These are phyloP conservation scores for Numenius arquata DNA, from an alignment of 2,113 vertebrate genomes.

Conservation along the genomic window DNA sequence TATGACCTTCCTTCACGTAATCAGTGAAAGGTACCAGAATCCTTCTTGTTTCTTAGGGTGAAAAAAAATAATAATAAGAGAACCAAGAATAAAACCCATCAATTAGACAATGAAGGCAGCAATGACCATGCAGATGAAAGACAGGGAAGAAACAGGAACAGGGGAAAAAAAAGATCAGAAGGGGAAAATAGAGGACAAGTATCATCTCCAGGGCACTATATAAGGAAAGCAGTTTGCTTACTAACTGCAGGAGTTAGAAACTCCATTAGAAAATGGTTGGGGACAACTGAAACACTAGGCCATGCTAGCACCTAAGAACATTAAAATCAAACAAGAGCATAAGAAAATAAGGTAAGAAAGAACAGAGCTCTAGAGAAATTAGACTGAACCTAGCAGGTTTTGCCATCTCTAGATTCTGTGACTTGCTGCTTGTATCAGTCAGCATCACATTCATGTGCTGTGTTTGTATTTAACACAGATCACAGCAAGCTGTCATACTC, in stretches of 20 bases:
- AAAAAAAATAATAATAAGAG: not conserved
- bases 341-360: not conserved
- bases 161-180: not conserved
- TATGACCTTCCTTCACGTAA: not conserved
- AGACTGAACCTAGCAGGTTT: not conserved
- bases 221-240: not conserved
- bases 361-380: not conserved
- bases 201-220: not conserved
- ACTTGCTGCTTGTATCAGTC: not conserved
- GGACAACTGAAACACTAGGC: not conserved
- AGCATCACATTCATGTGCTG: not conserved
- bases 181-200: not conserved
- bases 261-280: not conserved
- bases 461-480: constrained; percentile 40
- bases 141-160: not conserved
- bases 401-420: not conserved
- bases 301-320: not conserved
- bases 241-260: not conserved
- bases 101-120: not conserved
- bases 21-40: not conserved
- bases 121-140: not conserved
- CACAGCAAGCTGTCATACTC: constrained; percentile 19
- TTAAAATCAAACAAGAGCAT: not conserved
- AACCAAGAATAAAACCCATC: not conserved
- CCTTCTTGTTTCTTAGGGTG: no score